phyloP scores from a whole-genome alignment of 2,797 vertebrate species.

The Enteromius radiatus region DNA sequence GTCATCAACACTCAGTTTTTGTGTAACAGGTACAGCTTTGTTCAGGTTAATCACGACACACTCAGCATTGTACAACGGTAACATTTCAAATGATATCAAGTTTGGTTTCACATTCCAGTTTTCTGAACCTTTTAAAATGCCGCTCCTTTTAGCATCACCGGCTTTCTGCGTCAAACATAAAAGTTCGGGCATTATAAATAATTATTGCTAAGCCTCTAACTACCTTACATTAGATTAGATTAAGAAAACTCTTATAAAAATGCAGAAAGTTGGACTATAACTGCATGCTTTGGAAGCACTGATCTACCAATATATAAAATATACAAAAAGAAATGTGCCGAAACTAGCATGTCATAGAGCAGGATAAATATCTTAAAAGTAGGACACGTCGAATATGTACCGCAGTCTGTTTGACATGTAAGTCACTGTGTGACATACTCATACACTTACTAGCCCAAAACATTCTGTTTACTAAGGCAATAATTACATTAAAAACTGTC shows the following conservation, averaged over 20 bases:
- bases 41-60: constrained; percentile 55
- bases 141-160: constrained; percentile 65
- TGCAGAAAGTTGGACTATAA: constrained; percentile 72
- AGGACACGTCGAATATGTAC: constrained; percentile 65
- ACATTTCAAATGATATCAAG: constrained; percentile 44
- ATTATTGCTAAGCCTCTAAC: constrained; percentile 73
- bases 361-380: constrained; percentile 76
- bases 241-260: constrained; percentile 78
- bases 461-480: constrained; percentile 77
- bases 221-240: constrained; percentile 67
- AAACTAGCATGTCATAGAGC: constrained; percentile 71
- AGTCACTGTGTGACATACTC: constrained; percentile 56
- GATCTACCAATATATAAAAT: constrained; percentile 78
- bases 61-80: constrained; percentile 52
- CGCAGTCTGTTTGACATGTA: constrained; percentile 53
- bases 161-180: constrained; percentile 54
- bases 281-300: constrained; percentile 81
- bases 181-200: constrained; percentile 62
- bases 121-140: constrained; percentile 62
- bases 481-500: constrained; percentile 71
- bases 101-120: constrained; percentile 59
- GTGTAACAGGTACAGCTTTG: constrained; percentile 56
- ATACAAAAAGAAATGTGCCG: constrained; percentile 72
- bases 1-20: constrained; percentile 49
- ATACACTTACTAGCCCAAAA: constrained; percentile 58